Base-by-base conservation (phyloP, 1,140 invertebrate species). In the Papilio xuthus region DNA sequence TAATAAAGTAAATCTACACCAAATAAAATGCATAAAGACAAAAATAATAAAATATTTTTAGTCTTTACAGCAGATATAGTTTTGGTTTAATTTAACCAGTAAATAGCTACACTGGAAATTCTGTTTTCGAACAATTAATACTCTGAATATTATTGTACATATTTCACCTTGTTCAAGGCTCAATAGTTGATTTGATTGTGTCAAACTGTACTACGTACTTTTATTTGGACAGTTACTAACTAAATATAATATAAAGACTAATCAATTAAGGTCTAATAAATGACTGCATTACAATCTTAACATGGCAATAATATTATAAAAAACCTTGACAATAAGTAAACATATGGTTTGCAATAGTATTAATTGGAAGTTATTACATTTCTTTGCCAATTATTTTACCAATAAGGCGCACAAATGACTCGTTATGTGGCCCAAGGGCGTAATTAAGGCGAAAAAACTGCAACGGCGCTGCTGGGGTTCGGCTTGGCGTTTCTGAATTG, bases 351-450 rank as follows among this genome's bases (percentile, higher is more conserved):
- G 72, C 18, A 63, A 63, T 73, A 47, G 42, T 63, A 23, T 60
- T 76, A 76, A 76, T 63, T 76, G 74, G 50, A 63, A 76, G 56
- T 41, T 76, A 76, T 63, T 23, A 76, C 74, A 23, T 28, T 60
- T 56, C 74, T 41, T 76, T 63, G 32, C 13, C 74, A 76, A 76
- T 76, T 76, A 76, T 56, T 23, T 56, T 76, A 60, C 74, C 37
- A 76, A 76, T 76, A 76, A 76, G 74, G 74, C 74, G 74, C 74
- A 60, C 53, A 53, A 76, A 76, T 76, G 60, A 76, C 74, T 32
- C 13, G 74, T 23, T 60, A 76, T 76, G 74, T 76, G 74, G 50
- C 74, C 53, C 74, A 76, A 76, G 74, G 74, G 74, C 74, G 74
- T 76, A 60, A 76, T 76, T 76, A 60, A n/a, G 13, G 60, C 60